These are phyloP conservation scores for Poeciliopsis turneri DNA, from an alignment of 2,797 vertebrate genomes.

Conservation along the genomic window DNA sequence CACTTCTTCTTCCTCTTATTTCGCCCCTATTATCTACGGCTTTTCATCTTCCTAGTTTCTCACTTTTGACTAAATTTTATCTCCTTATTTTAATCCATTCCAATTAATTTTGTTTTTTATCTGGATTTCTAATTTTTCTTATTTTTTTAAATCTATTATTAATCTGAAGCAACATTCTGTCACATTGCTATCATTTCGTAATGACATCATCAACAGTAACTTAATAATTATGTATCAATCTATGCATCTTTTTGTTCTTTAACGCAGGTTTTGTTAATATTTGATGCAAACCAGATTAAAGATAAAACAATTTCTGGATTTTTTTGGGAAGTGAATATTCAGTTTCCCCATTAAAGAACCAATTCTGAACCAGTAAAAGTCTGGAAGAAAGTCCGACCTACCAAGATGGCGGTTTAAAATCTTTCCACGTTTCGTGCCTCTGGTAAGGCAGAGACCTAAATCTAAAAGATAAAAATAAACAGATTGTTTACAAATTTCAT, in stretches of 20 bases:
- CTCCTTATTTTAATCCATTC: neutral
- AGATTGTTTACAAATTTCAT: too few relatives aligned
- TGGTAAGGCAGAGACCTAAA: too few relatives aligned
- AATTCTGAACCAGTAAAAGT: neutral
- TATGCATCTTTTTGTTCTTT: neutral
- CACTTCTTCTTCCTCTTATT: neutral
- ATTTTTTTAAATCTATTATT: neutral
- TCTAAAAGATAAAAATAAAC: too few relatives aligned
- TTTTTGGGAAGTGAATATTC: neutral
- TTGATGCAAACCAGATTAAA: neutral
- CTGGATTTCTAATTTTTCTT: neutral
- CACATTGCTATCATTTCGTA: neutral
- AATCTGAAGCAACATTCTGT: neutral
- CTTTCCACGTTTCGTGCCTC: too few relatives aligned
- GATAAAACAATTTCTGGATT: neutral
- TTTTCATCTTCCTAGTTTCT: slow-evolving; percentile 16
- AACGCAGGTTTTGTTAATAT: neutral
- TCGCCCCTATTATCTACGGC: slow-evolving; percentile 19
- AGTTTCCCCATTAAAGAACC: neutral
- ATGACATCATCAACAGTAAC: neutral
- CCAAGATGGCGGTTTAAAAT: too few relatives aligned
- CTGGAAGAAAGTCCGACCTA: neutral
- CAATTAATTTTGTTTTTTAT: neutral
- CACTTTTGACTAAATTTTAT: slow-evolving; percentile 13
- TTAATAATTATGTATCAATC: neutral